A percentile compares a stretch with the other conserved stretches of the same genome.
Evolutionary conservation across 1,140 invertebrate species (phyloP).

Genomic region (Penaeus vannamei): DNA sequence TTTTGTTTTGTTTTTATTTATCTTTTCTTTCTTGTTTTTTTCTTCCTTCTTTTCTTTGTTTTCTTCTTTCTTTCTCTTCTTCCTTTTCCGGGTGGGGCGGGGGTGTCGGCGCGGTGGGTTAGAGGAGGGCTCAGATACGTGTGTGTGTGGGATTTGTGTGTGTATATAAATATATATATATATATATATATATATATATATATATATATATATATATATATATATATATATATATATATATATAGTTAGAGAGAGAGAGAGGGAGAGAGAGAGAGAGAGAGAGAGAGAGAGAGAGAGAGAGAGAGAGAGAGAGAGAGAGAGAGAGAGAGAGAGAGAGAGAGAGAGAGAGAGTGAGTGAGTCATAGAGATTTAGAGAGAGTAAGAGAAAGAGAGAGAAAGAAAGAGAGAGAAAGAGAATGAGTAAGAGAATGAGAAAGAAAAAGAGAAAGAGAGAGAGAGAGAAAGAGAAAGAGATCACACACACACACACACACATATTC

Average conservation of each 20-base stretch:
- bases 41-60: neutral
- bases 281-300: no score
- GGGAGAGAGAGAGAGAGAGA: no score
- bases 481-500: neutral
- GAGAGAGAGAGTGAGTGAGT: no score
- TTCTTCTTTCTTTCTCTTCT: neutral
- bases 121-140: neutral
- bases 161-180: conserved; percentile 29
- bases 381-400: no score
- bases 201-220: neutral
- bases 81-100: neutral
- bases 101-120: no score
- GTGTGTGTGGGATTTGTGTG: neutral
- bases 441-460: neutral
- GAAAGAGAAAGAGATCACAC: neutral
- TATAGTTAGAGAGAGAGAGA: neutral
- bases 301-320: no score
- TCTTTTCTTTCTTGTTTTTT: neutral
- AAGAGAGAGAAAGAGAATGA: neutral
- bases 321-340: no score
- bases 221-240: neutral
- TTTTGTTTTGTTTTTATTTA: neutral
- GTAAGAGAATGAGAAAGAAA: neutral
- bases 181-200: conserved; percentile 23
- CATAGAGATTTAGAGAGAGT: no score